A percentile compares a stretch with the other conserved stretches of the same genome.
Conservation (phyloP, 2,888 invertebrate species). For the Drepanosiphum platanoidis region DNA sequence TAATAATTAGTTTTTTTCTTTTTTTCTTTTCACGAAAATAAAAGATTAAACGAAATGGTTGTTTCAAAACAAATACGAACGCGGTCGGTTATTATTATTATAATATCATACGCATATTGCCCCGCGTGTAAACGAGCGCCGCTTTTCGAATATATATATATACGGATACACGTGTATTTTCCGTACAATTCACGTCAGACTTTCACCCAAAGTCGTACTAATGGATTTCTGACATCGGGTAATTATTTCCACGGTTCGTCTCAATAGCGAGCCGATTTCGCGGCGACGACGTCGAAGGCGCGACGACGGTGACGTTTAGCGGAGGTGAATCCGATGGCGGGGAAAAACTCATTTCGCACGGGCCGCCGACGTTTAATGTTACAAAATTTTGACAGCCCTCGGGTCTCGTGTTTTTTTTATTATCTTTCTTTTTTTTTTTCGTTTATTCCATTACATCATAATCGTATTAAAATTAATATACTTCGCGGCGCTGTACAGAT, state of each 20-base stretch:
- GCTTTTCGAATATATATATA: slow-evolving; percentile 5
- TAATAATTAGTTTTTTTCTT: slow-evolving; percentile 61
- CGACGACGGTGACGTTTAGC: not conserved
- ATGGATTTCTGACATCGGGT: slow-evolving; percentile 53
- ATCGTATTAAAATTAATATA: slow-evolving; percentile 5
- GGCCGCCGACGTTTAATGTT: slow-evolving; percentile 7
- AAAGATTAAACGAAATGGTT: slow-evolving; percentile 28
- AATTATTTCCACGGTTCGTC: slow-evolving; percentile 38
- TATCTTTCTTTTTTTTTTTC: not conserved
- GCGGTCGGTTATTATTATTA: slow-evolving; percentile 30
- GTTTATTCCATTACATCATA: not conserved
- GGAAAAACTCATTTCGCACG: not conserved
- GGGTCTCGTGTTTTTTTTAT: not conserved
- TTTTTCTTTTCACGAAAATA: no score
- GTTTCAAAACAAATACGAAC: slow-evolving; percentile 47
- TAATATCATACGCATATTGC: not conserved
- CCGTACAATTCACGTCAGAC: slow-evolving; percentile 40
- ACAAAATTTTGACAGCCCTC: slow-evolving; percentile 19
- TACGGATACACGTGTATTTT: not conserved
- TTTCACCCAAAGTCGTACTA: slow-evolving; percentile 40
- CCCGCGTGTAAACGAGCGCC: not conserved
- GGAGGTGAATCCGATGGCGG: not conserved
- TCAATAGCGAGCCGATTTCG: not conserved
- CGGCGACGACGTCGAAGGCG: slow-evolving; percentile 2
- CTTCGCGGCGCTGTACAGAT: not conserved